Conservation (phyloP, 2,113 vertebrate species). For the Podarcis muralis region DNA sequence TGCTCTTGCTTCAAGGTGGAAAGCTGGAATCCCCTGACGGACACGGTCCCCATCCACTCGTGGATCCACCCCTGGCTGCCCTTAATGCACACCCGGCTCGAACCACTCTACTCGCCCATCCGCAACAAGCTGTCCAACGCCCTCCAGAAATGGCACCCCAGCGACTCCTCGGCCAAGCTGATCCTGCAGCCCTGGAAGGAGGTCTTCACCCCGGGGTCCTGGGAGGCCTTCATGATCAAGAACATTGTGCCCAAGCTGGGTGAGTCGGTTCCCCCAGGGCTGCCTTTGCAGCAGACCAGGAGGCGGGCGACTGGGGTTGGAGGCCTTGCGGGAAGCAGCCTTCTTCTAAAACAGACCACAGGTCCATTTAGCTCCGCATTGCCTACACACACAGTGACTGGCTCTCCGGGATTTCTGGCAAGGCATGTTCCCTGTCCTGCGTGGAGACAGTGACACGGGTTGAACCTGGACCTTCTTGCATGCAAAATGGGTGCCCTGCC, state of each 20-base stretch:
- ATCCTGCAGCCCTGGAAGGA: constrained; percentile 98
- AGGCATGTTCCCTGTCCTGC: no score
- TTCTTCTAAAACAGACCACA: no score
- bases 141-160: constrained; percentile 97
- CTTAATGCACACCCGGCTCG: constrained; percentile 88
- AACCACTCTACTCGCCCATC: constrained; percentile 93
- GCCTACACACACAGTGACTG: no score
- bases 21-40: constrained; percentile 94
- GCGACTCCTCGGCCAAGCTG: constrained; percentile 92
- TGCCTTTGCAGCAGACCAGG: not conserved
- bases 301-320: accelerated
- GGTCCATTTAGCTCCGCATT: no score
- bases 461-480: no score
- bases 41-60: constrained; percentile 97
- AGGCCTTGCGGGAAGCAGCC: not conserved
- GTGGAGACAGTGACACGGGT: no score
- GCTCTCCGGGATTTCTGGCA: no score
- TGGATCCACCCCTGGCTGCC: constrained; percentile 98
- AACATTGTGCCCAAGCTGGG: constrained; percentile 97
- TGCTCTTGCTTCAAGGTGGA: constrained; percentile 81
- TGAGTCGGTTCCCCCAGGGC: constrained; percentile 43
- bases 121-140: constrained; percentile 92
- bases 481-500: no score
- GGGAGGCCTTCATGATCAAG: constrained; percentile 99
- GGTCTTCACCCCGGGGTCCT: constrained; percentile 93